A percentile compares a stretch with the other conserved stretches of the same genome.
Evolutionary conservation across 2,888 invertebrate species (phyloP).

Genomic region (Acronicta psi): DNA sequence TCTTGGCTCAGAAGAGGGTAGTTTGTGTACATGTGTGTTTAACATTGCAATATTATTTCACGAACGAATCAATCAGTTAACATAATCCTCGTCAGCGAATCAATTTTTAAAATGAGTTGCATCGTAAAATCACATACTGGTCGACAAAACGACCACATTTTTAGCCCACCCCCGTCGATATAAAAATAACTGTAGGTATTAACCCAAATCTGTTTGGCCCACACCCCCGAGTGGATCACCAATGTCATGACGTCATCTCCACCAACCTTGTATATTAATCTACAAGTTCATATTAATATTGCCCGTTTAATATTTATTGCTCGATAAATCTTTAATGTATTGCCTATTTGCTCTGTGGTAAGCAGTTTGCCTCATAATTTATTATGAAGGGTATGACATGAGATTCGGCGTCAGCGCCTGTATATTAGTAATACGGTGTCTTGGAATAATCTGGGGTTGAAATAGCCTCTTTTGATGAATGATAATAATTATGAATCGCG

Average conservation of each 20-base stretch:
- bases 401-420: background rate
- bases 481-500: too few species aligned
- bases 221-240: slow-evolving; percentile 51
- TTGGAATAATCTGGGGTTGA: too few species aligned
- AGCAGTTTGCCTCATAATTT: slow-evolving; percentile 14
- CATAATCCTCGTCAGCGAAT: slow-evolving; percentile 23
- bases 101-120: slow-evolving; percentile 30
- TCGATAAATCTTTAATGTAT: slow-evolving; percentile 29
- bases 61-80: background rate
- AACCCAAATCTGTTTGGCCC: slow-evolving; percentile 56
- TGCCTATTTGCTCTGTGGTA: slow-evolving; percentile 7
- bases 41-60: slow-evolving; percentile 1
- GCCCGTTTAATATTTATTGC: slow-evolving; percentile 28
- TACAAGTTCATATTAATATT: slow-evolving; percentile 32
- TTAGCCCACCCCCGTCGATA: slow-evolving; percentile 31
- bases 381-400: background rate
- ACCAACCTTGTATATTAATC: slow-evolving; percentile 31
- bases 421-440: background rate
- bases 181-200: slow-evolving; percentile 48
- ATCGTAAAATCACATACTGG: slow-evolving; percentile 33
- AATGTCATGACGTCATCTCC: slow-evolving; percentile 49
- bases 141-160: slow-evolving; percentile 21
- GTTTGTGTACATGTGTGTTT: too few species aligned
- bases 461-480: too few species aligned
- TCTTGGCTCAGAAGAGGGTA: background rate